Evolutionary conservation across 2,113 vertebrate genomes (phyloP), one percentile per base, ranked within the genome.

Genomic region (Peucedramus taeniatus): DNA sequence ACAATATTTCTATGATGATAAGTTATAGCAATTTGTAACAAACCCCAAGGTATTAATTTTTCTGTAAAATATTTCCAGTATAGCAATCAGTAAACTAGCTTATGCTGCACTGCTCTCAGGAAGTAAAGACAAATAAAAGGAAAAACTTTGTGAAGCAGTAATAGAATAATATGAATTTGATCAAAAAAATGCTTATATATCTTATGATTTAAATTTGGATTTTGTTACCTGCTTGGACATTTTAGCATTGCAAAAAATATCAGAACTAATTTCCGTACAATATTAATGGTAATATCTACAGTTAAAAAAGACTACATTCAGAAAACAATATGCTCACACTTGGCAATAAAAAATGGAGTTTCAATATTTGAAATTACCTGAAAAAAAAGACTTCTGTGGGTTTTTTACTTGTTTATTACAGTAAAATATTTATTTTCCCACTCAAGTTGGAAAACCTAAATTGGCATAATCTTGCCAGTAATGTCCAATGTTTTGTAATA

Each of bases 341-440:
- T 53, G 3, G 4, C 37, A 44, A 49, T 31, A 11, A 44, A 74
- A 80, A 56, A 35, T 10, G 2, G 8, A 24, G 3, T 42, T 91
- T 77, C 28, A 30, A 11, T 35, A 71, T 81, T 53, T 70, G 12
- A 82, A 90, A 75, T 45, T 39, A 31, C 6, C 14, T 40, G n/a
- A 3, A 57, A 57, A 57, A 83, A 85, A 70, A 3, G 9, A 37
- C 8, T 27, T 65, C 2, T 27, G 2, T 42, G 7, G 0, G 0
- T 1, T 50, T 85, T 89, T 75, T 21, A 63, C 1, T 39, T 77
- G 9, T 27, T 51, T 45, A 20, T 33, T 87, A n/a, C 7, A 50
- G 24, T 37, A 64, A 7, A 74, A 40, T 65, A 82, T 21, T 82
- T 64, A 15, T 74, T 79, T 90, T 81, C 60, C 7, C 5, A 47